Percentiles rank a stretch among this genome's conserved stretches.
Conservation (phyloP, 2,888 invertebrate genomes). For the Amorpha juglandis region DNA sequence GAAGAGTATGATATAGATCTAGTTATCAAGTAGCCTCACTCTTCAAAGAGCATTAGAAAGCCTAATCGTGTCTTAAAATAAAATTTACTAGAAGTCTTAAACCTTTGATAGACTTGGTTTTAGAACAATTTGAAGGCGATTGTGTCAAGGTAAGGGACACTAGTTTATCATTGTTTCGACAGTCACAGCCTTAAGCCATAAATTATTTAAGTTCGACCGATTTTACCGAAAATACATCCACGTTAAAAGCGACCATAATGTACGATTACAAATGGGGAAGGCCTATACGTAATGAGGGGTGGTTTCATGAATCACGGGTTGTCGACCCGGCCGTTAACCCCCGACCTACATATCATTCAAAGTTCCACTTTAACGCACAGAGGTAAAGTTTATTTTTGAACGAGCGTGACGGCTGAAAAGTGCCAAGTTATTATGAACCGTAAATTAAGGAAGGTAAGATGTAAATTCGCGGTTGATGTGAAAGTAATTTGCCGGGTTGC, state of each 20-base stretch:
- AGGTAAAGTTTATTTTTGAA: conserved; percentile 35
- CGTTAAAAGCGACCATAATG: conserved; percentile 48
- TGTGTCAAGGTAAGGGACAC: neutral
- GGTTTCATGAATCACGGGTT: conserved; percentile 69
- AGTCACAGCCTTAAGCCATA: neutral
- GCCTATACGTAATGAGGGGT: conserved; percentile 60
- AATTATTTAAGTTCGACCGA: conserved; percentile 7
- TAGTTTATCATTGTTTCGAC: neutral
- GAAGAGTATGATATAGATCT: no score
- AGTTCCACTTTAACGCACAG: conserved; percentile 36
- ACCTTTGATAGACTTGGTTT: no score
- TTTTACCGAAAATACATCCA: conserved; percentile 29
- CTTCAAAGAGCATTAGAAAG: no score
- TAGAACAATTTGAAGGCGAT: no score
- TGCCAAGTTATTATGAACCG: conserved; percentile 1
- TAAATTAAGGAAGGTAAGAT: neutral
- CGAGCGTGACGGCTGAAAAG: neutral
- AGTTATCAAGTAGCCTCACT: no score
- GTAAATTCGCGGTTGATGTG: conserved; percentile 2
- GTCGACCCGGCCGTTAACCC: conserved; percentile 63
- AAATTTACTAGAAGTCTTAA: no score
- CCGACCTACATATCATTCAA: conserved; percentile 32
- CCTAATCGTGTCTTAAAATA: no score
- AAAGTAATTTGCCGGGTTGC: conserved; percentile 37
- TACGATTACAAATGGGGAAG: conserved; percentile 57